Evolutionary conservation across 2,113 vertebrate species (phyloP), one percentile per base, ranked within the genome.

Genomic region (Corythaixoides concolor): DNA sequence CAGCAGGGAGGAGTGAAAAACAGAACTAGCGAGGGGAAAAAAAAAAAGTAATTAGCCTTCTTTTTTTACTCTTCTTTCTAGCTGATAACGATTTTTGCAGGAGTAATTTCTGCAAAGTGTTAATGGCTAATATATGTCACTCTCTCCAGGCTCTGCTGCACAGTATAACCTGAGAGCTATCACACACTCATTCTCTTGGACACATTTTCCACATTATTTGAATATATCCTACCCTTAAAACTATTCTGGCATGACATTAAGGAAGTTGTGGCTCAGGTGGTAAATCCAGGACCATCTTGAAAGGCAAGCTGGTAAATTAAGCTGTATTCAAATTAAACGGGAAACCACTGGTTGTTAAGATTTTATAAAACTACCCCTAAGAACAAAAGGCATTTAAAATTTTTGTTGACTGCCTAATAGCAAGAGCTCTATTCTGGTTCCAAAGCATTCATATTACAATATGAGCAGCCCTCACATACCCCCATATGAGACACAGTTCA

Each of bases 201-300:
- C 90, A 81, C 69, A 47, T 90, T 95, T 95, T 93, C 85, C 85
- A 77, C 59, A 60, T 75, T 81, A 96, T 92, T 95, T 93, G 79
- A 92, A 77, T 87, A 87, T 73, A 96, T 87, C 69, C 88, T 90
- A 62, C 76, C 52, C 73, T 89, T 80, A 89, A 90, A 94, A 89
- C 66, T 81, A 68, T 75, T 73, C 68, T 97, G 96, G 97, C 96
- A 93, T 33, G 64, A 73, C 49, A 85, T 90, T 35, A 93, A 96
- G 89, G 97, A 97, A 96, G 93, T 75, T 97, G 97, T 94, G 94
- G 94, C 88, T 95, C 93, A 81, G 94, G 90, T 89, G 89, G 92
- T 97, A 95, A 96, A 95, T 75, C 47, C 80, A 96, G 56, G 90
- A 94, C 90, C 73, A 84, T 96, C 94, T 92, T 95, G 68, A 96